Base-by-base conservation (phyloP, 2,113 vertebrate species). In the Myotis yumanensis region DNA sequence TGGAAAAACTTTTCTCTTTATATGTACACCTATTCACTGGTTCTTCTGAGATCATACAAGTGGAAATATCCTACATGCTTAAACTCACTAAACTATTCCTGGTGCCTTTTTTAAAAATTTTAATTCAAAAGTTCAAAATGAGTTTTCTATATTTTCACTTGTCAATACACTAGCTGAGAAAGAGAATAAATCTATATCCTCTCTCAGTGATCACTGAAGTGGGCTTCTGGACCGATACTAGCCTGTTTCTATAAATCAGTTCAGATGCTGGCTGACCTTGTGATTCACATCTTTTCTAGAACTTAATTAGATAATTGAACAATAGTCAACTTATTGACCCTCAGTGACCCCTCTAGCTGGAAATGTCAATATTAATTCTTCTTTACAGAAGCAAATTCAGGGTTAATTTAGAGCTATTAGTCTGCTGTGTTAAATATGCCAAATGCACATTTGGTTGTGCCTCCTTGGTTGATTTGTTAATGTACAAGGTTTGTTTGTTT, bases 361-460 rank as follows among this genome's bases (percentile, higher is more conserved):
- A 96, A 97, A 93, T 96, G 89, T 95, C 97, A 97, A 97, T 97
- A 97, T 87, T 93, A 66, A 94, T 97, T 97, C 93, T 97, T 48
- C 28, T 95, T 94, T 96, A 72, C 68, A 95, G 95, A 96, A 73
- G 17, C 62, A 51, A 96, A 85, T 90, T 96, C 72, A n/a, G 46
- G 43, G 85, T 86, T 96, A 73, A 97, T 96, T 97, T 95, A 96
- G 94, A 52, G 66, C 86, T 95, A 14, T 30, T 95, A 85, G 87
- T 95, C 92, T 95, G 48, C 81, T 97, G 93, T 96, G 32, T 69
- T 95, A 94, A 71, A 79, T 97, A 94, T 95, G 35, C 79, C 72
- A 52, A 4, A 0, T 75, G 76, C 8, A 7, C 18, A n/a, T 16
- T 87, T 68, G 20, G 7, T 64, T 83, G 48, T 80, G 11, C 17